Base-by-base conservation (phyloP, 2,888 invertebrate genomes). In the Drosophila sordidula region DNA sequence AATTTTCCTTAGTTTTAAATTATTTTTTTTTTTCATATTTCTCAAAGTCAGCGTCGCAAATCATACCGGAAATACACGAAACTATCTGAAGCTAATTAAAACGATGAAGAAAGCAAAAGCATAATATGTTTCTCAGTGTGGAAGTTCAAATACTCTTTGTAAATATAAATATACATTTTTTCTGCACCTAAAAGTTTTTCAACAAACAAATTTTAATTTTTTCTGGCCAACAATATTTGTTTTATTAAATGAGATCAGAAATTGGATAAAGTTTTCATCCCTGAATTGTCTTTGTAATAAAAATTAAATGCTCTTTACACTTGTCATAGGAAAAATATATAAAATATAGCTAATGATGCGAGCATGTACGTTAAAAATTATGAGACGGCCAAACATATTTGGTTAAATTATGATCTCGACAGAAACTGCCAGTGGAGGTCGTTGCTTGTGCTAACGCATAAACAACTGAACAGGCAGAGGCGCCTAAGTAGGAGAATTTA, bases 41-140 rank as follows among this genome's bases (percentile, higher is more conserved):
- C 62, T 86, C 82, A 82, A 80, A 80, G 82, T 83, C 82, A 82
- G n/a, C 18, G 46, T 45, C 57, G 52, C 50, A 75, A 75, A 58
- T 66, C 45, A 45, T 61, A 34, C 49, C 84, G 79, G 83, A 87
- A 84, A 75, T 49, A 62, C 52, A 63, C 46, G 59, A 56, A 71
- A 67, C 80, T 72, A 83, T 78, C 70, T 46, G 68, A 54, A 65
- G 61, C 55, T 61, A 81, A 87, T 87, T 75, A 66, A 77, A 72
- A 72, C 74, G 70, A 79, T 77, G 62, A 71, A 65, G 70, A 61
- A 41, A 55, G 16, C 46, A 63, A 25, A 51, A 55, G 46, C 41
- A 38, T 18, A 22, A 22, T 29, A 18, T 42, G 39, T 14, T 6
- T 29, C 2, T 4, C 18, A 3, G 6, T 6, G 4, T 14, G 12